Base-by-base conservation (phyloP, 2,113 vertebrate genomes). In the Cebidichthys violaceus region DNA sequence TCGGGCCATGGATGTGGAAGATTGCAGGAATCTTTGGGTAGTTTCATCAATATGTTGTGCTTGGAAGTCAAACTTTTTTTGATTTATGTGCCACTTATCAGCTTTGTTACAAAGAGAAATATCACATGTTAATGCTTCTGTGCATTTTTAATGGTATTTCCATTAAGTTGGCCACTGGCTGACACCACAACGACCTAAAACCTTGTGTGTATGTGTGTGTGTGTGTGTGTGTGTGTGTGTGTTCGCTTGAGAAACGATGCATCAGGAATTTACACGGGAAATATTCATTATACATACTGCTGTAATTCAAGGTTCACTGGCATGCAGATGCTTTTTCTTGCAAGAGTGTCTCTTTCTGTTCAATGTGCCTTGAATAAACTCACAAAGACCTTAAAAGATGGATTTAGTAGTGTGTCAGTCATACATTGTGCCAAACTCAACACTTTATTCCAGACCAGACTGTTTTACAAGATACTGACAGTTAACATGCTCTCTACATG, bases 61-160 rank as follows among this genome's bases (percentile, higher is more conserved):
- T 47, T 47, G 43, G 37, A 39, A 39, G 37, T 17, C 43, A 47
- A 47, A 47, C 45, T 18, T 13, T 47, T 47, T 47, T 17, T 47
- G 3, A 18, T 47, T 17, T 47, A 20, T 50, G 18, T 7, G 47
- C 45, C 45, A 50, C 47, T 50, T 17, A 50, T 50, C 17, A 50
- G 47, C 47, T 50, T 20, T 20, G 47, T 50, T 50, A 20, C 17
- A 0, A 20, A 50, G 50, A 45, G 27, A 88, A 90, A 92, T 92
- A 90, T 91, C 89, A 90, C 22, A 73, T 73, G 81, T 77, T 90
- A 91, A 94, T 89, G 82, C 73, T 41, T 59, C 39, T 74, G 79
- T 92, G 89, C 85, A 93, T 93, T 89, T 93, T 91, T 91, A 88
- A 93, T 91, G 86, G 59, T 81, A 77, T 89, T 93, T 92, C 92